Evolutionary conservation across 1,140 invertebrate species (phyloP).

Genomic region (Steinernema khuongi): DNA sequence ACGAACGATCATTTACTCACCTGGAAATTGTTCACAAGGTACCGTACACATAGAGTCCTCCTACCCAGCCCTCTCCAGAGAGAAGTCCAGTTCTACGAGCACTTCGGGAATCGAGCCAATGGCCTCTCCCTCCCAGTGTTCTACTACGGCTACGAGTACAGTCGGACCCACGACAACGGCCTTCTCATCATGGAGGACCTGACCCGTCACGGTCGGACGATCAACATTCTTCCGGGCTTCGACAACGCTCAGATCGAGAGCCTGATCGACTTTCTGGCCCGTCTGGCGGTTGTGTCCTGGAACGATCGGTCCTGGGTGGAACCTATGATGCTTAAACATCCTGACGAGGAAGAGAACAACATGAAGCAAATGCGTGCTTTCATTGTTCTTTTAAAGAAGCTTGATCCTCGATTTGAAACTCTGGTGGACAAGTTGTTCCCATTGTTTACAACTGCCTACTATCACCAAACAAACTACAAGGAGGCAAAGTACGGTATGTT

Average conservation of each 20-base stretch:
- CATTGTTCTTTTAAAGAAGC: not conserved
- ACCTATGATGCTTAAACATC: not conserved
- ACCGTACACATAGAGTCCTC: not conserved
- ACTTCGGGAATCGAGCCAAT: not conserved
- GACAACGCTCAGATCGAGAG: conserved; percentile 3
- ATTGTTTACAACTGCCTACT: not conserved
- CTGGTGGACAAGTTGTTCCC: not conserved
- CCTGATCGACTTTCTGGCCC: not conserved
- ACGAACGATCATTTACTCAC: not conserved
- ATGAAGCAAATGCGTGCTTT: not conserved
- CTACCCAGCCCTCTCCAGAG: not conserved
- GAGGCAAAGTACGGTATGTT: not conserved
- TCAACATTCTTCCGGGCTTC: not conserved
- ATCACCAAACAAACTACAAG: not conserved
- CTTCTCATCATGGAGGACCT: not conserved
- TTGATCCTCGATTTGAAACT: not conserved
- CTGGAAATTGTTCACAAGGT: not conserved
- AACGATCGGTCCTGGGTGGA: not conserved
- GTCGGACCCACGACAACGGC: not conserved
- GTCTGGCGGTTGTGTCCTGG: not conserved
- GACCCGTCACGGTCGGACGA: not conserved
- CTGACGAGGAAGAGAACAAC: not conserved
- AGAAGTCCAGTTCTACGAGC: not conserved
- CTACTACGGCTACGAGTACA: conserved; percentile 10
- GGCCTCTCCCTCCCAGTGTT: not conserved